phyloP scores from a whole-genome alignment of 2,888 invertebrate species.

The Dryadula phaetusa region DNA sequence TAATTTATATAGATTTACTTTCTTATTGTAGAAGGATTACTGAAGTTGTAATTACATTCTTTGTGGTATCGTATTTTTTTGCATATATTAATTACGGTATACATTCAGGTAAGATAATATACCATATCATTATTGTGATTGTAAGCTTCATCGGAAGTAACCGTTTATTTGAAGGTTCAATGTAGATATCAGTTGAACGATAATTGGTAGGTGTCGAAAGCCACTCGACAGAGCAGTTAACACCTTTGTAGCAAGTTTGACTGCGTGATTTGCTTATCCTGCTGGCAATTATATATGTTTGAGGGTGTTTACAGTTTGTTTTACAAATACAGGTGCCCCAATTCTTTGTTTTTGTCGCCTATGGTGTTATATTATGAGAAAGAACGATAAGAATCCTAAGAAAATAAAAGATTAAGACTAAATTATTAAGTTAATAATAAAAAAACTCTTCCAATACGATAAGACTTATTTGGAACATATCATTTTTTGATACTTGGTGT shows the following conservation, averaged over 20 bases:
- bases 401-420: constrained; percentile 3
- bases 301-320: constrained; percentile 58
- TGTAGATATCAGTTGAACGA: constrained; percentile 69
- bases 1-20: not conserved
- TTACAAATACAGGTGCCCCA: constrained; percentile 66
- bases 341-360: constrained; percentile 45
- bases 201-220: constrained; percentile 80
- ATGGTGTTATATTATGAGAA: constrained; percentile 25
- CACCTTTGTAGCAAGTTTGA: constrained; percentile 67
- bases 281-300: constrained; percentile 68
- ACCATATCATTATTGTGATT: constrained; percentile 28
- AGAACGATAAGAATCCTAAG: constrained; percentile 8
- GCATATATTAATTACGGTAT: not conserved
- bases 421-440: not conserved
- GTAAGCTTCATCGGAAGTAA: constrained; percentile 59
- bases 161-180: constrained; percentile 59
- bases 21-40: not conserved
- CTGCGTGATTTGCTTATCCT: constrained; percentile 62
- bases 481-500: not conserved
- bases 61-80: not conserved
- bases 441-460: not conserved
- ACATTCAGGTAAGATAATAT: constrained; percentile 1
- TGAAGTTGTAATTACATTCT: not conserved
- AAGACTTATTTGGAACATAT: not conserved
- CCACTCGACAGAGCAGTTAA: constrained; percentile 67